Conservation (phyloP, 2,797 vertebrate species). For the Propithecus deckenii region DNA sequence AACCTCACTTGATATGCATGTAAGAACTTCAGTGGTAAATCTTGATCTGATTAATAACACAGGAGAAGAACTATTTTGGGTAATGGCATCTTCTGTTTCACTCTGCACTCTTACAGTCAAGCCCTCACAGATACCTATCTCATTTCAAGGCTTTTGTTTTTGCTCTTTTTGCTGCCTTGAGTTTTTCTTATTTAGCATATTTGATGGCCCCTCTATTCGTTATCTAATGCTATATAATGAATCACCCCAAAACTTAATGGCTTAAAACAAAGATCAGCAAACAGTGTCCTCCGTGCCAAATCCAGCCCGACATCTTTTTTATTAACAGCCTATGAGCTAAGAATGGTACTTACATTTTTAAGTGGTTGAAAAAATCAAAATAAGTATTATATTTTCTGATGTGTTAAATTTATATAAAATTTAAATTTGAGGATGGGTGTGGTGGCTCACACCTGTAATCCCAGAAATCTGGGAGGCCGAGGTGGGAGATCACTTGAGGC, state of each 20-base stretch:
- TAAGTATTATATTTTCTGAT: not conserved
- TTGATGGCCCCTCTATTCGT: not conserved
- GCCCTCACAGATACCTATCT: not conserved
- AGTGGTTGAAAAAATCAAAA: not conserved
- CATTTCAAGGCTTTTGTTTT: not conserved
- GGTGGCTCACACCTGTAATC: no score
- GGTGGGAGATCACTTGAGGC: no score
- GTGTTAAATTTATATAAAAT: not conserved
- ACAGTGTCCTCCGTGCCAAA: not conserved
- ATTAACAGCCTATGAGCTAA: not conserved
- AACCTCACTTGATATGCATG: not conserved
- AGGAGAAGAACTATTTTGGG: not conserved
- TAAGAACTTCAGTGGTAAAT: not conserved
- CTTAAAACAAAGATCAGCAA: not conserved
- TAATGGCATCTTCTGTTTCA: not conserved
- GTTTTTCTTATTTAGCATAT: not conserved
- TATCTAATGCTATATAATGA: not conserved
- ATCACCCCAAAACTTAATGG: not conserved
- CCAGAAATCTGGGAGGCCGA: no score
- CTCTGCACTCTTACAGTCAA: not conserved
- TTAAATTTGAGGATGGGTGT: not conserved
- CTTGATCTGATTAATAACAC: not conserved
- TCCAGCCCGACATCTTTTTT: not conserved
- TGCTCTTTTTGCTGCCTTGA: not conserved
- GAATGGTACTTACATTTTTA: not conserved